Evolutionary conservation across 2,888 invertebrate genomes (phyloP), one percentile per base, ranked within the genome.

Genomic region (Laspeyria flexula): DNA sequence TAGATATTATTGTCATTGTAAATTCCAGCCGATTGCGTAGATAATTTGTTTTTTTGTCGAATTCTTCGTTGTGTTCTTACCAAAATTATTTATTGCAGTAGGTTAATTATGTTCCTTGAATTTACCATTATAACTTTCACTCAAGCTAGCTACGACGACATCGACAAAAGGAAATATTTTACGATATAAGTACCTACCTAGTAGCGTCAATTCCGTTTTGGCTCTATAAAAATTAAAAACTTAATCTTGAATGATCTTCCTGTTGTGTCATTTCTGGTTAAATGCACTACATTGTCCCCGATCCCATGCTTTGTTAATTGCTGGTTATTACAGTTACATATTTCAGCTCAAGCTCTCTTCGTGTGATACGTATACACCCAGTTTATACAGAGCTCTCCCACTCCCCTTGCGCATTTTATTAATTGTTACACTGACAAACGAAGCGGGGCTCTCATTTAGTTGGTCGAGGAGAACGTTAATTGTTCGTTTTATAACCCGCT

Each of bases 401-500:
- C 64, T 53, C 65, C 68, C 62, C 62, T 60, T 56, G 42, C 46
- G 54, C 48, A 44, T 60, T 71, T 54, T 60, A 56, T 62, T 57
- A 52, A 60, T 55, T 43, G 55, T 60, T 55, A 33, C 52, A 54
- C 56, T 56, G 65, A 61, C 57, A 69, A 65, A 66, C 70, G 68
- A 65, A 75, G 72, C 66, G 64, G 73, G 71, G 85, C 73, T 81
- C 83, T 65, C 56, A 55, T 69, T 75, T 70, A 59, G 63, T 71
- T 85, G 86, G 88, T 61, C 76, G 72, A 60, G 63, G 66, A 70
- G 66, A 69, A 71, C 80, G 81, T 84, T 90, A 90, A 91, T 90
- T 90, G 90, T 88, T 86, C 85, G 81, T 82, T 87, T 88, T 87
- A 89, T 87, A 90, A 81, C 88, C 83, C 83, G 83, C 86, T 87